phyloP scores from a whole-genome alignment of 2,113 vertebrate species.

The Beaufortia kweichowensis region DNA sequence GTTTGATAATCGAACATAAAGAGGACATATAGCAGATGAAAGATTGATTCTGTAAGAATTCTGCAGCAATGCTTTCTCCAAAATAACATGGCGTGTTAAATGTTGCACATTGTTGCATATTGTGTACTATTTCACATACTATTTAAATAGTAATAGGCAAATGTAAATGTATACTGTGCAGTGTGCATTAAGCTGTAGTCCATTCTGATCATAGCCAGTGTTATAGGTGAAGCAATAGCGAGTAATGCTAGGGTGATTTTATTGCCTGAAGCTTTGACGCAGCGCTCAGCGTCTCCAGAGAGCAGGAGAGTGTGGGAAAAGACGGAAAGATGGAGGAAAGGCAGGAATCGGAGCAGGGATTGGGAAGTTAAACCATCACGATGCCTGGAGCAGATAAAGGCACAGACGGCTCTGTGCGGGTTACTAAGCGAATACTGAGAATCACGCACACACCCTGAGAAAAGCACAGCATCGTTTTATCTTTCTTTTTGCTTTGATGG shows the following conservation, averaged over 20 bases:
- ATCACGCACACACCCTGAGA: constrained; percentile 10
- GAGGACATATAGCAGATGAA: no score
- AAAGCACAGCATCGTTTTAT: constrained; percentile 58
- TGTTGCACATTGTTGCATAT: no score
- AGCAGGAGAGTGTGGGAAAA: constrained; percentile 74
- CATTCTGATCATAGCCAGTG: not conserved
- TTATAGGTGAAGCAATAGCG: not conserved
- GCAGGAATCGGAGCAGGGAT: constrained; percentile 64
- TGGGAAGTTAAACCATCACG: constrained; percentile 64
- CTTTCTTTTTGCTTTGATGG: constrained; percentile 74
- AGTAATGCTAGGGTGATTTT: constrained; percentile 57
- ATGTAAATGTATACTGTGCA: not conserved
- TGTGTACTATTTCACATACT: no score
- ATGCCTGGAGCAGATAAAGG: constrained; percentile 65
- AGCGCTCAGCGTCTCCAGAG: constrained; percentile 63
- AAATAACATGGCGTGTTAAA: no score
- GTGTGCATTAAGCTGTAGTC: not conserved
- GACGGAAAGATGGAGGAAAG: constrained; percentile 42
- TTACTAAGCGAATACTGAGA: constrained; percentile 25
- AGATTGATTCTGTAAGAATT: not conserved
- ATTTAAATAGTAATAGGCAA: not conserved
- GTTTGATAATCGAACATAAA: no score
- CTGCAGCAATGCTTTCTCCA: no score
- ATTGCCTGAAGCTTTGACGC: constrained; percentile 66
- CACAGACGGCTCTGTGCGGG: constrained; percentile 18